phyloP scores from a whole-genome alignment of 2,797 vertebrate genomes.

The Siniperca obscura region DNA sequence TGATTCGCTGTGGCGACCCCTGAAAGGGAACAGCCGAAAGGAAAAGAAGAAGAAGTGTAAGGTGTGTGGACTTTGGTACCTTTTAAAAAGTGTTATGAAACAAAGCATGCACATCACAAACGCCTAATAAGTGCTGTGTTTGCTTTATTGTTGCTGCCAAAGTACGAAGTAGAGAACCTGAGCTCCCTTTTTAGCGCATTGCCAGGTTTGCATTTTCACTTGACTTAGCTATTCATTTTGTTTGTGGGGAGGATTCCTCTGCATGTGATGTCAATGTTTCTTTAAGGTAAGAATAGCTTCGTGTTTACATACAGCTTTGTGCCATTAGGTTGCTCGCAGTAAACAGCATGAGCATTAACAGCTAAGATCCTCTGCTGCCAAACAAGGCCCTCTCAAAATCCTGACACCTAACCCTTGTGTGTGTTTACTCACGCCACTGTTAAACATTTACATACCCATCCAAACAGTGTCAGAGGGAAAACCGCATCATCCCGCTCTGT shows the following conservation, averaged over 20 bases:
- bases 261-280: conserved; percentile 44
- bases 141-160: conserved; percentile 12
- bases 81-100: not conserved
- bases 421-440: conserved; percentile 71
- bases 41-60: not conserved
- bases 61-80: not conserved
- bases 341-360: not conserved
- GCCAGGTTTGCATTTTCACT: conserved; percentile 40
- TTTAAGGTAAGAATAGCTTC: not conserved
- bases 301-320: conserved; percentile 38
- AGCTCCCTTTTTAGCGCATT: not conserved
- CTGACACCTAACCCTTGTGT: conserved; percentile 72
- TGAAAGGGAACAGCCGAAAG: too few relatives aligned
- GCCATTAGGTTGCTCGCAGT: not conserved
- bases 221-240: conserved; percentile 7
- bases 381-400: conserved; percentile 47
- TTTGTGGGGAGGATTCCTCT: conserved; percentile 43
- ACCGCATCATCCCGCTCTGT: conserved; percentile 58
- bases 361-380: conserved; percentile 36
- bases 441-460: conserved; percentile 79
- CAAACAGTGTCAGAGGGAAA: conserved; percentile 71
- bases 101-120: not conserved
- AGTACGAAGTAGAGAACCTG: not conserved
- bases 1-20: too few relatives aligned
- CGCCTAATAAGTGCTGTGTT: not conserved